Conservation (phyloP, 1,140 invertebrate species). For the Formica exsecta region DNA sequence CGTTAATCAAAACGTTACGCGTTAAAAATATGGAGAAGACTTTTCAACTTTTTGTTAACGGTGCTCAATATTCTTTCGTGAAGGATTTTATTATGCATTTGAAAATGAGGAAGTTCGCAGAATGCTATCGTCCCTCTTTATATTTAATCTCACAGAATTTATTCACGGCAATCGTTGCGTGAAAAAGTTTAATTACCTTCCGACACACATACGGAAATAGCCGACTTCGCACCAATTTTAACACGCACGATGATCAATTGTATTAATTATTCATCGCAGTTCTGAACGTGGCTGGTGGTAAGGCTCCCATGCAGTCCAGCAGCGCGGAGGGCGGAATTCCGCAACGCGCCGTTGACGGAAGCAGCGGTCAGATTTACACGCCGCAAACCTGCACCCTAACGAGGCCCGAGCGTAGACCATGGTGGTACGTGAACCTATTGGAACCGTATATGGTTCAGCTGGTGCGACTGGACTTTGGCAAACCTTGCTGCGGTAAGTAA, state of each 20-base stretch:
- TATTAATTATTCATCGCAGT: conserved; percentile 88
- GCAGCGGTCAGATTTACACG: conserved; percentile 93
- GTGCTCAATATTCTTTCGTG: neutral
- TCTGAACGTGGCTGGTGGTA: conserved; percentile 97
- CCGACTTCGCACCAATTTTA: neutral
- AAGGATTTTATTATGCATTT: conserved; percentile 6
- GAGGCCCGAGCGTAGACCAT: conserved; percentile 92
- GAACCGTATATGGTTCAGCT: conserved; percentile 98
- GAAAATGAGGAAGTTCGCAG: neutral
- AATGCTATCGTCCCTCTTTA: neutral
- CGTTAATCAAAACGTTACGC: neutral
- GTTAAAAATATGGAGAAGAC: neutral
- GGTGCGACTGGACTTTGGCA: conserved; percentile 96
- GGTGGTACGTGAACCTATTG: conserved; percentile 98
- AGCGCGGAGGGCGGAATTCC: conserved; percentile 94
- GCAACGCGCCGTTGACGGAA: conserved; percentile 96
- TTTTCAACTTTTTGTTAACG: neutral
- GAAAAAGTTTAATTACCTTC: neutral
- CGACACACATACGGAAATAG: neutral
- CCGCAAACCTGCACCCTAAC: conserved; percentile 95
- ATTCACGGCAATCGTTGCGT: neutral
- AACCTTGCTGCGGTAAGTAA: conserved; percentile 95
- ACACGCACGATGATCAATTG: conserved; percentile 11
- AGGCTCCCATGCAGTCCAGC: conserved; percentile 97
- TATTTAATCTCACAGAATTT: neutral